Evolutionary conservation across 2,113 vertebrate species (phyloP), one percentile per base, ranked within the genome.

Genomic region (Ophthalmolycus amberensis): DNA sequence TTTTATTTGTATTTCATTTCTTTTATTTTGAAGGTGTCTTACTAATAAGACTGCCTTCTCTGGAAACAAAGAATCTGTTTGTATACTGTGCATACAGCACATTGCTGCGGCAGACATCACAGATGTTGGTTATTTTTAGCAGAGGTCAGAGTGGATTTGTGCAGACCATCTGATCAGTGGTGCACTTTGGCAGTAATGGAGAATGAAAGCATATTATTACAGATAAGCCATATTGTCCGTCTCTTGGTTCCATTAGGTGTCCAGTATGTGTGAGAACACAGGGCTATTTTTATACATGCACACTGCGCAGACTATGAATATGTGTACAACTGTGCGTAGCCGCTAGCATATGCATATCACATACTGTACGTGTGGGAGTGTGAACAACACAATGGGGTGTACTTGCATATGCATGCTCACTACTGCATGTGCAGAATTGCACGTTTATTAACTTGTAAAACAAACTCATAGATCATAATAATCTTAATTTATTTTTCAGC

Each of bases 171-270:
- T 83, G 71, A 85, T 90, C 64, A 58, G 59, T 59, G 62, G 34
- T 68, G 68, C 65, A 76, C 64, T 78, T 79, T 46, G 73, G 68
- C 79, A 77, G 72, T 78, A 85, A 89, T 84, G 65, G 84, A 81
- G 78, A 84, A 75, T 87, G 27, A 87, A 89, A 89, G 80, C 78
- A 83, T 82, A 75, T 85, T 79, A 82, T 89, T 79, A 78, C 27
- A 82, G 52, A 78, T 27, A 75, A 42, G 65, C 54, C 71, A 69
- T 83, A 59, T 75, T 48, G 42, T 77, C 38, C 80, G 58, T 77
- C 80, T 86, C 73, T 71, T 77, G 75, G 46, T 62, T 88, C 81
- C 84, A 87, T 90, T 87, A 85, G 71, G 12, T 71, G 67, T 52
- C 79, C 40, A 44, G 15, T 44, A 29, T 67, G 56, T 71, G 50